phyloP scores from a whole-genome alignment of 1,140 invertebrate species.

The Eupeodes corollae region DNA sequence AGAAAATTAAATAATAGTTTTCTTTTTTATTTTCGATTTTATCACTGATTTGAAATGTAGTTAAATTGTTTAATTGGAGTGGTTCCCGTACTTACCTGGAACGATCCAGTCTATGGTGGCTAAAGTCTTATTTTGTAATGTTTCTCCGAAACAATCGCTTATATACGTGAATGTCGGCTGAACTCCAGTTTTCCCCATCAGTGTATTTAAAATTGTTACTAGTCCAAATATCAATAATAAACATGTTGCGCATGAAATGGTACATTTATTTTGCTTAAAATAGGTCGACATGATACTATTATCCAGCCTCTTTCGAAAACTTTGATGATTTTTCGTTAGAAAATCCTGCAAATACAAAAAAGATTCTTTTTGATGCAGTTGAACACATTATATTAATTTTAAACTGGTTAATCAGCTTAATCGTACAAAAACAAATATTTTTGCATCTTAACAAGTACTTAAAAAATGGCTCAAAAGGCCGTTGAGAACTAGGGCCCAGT shows the following conservation, averaged over 20 bases:
- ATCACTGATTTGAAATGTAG: neutral
- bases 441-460: too few relatives aligned
- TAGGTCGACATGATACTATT: constrained; percentile 28
- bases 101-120: neutral
- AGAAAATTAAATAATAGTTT: too few relatives aligned
- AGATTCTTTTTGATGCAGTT: too few relatives aligned
- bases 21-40: neutral
- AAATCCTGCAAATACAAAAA: too few relatives aligned
- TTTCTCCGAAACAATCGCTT: neutral
- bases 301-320: too few relatives aligned
- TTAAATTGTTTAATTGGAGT: neutral
- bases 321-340: too few relatives aligned
- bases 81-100: neutral
- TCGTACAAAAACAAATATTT: too few relatives aligned
- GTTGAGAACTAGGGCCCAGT: too few relatives aligned
- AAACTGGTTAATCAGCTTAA: too few relatives aligned
- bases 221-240: constrained; percentile 9
- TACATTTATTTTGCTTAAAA: constrained; percentile 17
- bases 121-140: neutral
- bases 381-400: too few relatives aligned
- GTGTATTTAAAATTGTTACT: constrained; percentile 1
- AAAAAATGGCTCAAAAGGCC: too few relatives aligned
- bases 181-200: neutral
- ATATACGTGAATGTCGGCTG: constrained; percentile 1
- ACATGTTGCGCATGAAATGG: constrained; percentile 6